Percentiles rank a stretch among this genome's conserved stretches.
phyloP scores from a whole-genome alignment of 2,797 vertebrate genomes.

The Numenius phaeopus region DNA sequence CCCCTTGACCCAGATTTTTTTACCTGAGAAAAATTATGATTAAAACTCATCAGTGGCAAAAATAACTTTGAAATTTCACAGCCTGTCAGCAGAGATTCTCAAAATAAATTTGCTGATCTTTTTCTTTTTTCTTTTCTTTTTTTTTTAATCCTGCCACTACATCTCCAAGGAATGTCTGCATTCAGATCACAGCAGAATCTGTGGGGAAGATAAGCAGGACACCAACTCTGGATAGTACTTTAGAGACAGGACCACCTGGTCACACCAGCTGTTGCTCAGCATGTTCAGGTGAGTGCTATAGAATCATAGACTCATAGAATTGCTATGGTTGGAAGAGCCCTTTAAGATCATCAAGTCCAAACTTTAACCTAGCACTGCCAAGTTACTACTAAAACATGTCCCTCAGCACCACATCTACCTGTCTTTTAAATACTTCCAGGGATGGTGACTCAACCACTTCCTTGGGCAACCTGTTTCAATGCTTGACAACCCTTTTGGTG shows the following conservation, averaged over 20 bases:
- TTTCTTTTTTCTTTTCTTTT: neutral
- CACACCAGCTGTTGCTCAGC: neutral
- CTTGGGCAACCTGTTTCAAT: neutral
- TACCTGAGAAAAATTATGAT: neutral
- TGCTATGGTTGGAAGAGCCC: neutral
- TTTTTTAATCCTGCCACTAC: rapidly evolving
- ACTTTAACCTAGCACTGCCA: neutral
- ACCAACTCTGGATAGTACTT: neutral
- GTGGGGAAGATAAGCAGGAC: neutral
- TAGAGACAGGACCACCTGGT: neutral
- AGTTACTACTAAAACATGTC: neutral
- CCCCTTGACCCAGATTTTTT: neutral
- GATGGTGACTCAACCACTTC: neutral
- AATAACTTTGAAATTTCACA: neutral
- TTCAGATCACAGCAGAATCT: neutral
- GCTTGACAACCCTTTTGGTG: neutral
- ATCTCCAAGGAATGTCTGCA: neutral
- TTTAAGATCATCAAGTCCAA: neutral
- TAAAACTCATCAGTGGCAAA: neutral
- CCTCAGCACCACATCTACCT: neutral
- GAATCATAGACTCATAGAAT: neutral
- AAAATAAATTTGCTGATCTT: neutral
- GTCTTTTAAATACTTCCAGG: neutral
- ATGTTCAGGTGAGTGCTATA: neutral
- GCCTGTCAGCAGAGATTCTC: neutral